Evolutionary conservation across 2,797 vertebrate species (phyloP), one percentile per base, ranked within the genome.

Genomic region (Geotria australis): DNA sequence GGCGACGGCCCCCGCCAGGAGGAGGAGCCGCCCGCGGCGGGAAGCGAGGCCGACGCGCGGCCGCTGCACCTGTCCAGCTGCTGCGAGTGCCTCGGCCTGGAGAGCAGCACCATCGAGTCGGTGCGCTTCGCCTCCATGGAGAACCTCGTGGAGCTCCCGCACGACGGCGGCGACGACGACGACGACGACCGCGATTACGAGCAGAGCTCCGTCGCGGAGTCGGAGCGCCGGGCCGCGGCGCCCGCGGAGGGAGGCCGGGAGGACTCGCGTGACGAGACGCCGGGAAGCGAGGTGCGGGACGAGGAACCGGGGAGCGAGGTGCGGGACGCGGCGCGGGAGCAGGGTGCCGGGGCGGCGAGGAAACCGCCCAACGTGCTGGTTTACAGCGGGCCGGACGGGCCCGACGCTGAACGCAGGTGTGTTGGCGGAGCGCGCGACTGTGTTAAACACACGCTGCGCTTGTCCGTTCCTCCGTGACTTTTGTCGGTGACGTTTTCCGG

Each of bases 41-140:
- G 24, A 24, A 24, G 5, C 24, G 24, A 38, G 24, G 24, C 5
- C 24, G 24, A 38, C 38, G 24, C 24, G 24, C 73, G 71, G 47
- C 77, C 74, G 61, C 72, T 98, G 56, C 88, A 98, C 61, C 72
- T 94, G 9, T 81, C 76, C 59, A 94, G 79, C 69, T 98, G 89
- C 69, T 72, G 74, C 0, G 86, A 98, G 61, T 98, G 89, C 48
- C 64, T 85, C 67, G 75, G 89, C 61, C 71, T 98, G 8, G 89
- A 98, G 63, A 83, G 65, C 68, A 85, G 80, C 66, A 95, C 89
- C 65, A 94, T 95, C 1, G 77, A 85, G 2, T 85, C 88, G 0
- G 77, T 98, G 49, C 80, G 68, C 63, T 83, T 72, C 38, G 79
- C 86, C 2, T 95, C 85, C 0, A 76, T 69, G 0, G 84, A 98